phyloP scores from a whole-genome alignment of 2,888 invertebrate genomes.

The Scaptomyza polygonia region DNA sequence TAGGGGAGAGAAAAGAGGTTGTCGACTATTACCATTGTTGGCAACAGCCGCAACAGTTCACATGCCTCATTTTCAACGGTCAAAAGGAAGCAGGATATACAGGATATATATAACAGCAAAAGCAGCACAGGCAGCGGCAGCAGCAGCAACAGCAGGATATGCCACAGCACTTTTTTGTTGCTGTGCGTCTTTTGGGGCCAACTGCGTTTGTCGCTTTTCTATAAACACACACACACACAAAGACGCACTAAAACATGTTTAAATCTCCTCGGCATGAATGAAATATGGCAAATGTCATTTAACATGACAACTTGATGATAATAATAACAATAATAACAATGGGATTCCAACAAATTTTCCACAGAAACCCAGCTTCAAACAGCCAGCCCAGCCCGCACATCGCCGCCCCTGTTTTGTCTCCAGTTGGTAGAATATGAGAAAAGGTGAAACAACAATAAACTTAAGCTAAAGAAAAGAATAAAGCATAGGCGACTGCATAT shows the following conservation, averaged over 20 bases:
- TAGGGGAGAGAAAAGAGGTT: conserved; percentile 7
- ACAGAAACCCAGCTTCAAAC: conserved; percentile 12
- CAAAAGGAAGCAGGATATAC: conserved; percentile 61
- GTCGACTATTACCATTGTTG: conserved; percentile 50
- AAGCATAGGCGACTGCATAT: conserved; percentile 7
- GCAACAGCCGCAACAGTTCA: conserved; percentile 76
- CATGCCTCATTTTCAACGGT: conserved; percentile 77
- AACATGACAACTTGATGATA: conserved; percentile 81
- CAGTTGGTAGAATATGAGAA: conserved; percentile 23
- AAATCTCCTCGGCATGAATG: conserved; percentile 61
- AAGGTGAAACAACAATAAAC: conserved; percentile 54
- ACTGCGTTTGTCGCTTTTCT: conserved; percentile 43
- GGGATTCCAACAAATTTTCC: conserved; percentile 30
- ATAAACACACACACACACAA: conserved; percentile 17
- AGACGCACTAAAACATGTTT: conserved; percentile 19
- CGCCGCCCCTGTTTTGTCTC: background rate
- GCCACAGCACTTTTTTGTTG: conserved; percentile 51
- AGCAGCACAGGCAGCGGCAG: conserved; percentile 45
- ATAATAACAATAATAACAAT: conserved; percentile 71
- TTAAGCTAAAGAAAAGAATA: conserved; percentile 22
- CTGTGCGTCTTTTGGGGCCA: conserved; percentile 31
- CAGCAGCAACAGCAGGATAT: conserved; percentile 49
- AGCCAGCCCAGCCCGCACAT: conserved; percentile 10
- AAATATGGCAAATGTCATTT: conserved; percentile 82
- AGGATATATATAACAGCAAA: conserved; percentile 46